These are phyloP conservation scores for Microctenopoma lineatum DNA, from an alignment of 2,797 vertebrate genomes.

Conservation along the genomic window DNA sequence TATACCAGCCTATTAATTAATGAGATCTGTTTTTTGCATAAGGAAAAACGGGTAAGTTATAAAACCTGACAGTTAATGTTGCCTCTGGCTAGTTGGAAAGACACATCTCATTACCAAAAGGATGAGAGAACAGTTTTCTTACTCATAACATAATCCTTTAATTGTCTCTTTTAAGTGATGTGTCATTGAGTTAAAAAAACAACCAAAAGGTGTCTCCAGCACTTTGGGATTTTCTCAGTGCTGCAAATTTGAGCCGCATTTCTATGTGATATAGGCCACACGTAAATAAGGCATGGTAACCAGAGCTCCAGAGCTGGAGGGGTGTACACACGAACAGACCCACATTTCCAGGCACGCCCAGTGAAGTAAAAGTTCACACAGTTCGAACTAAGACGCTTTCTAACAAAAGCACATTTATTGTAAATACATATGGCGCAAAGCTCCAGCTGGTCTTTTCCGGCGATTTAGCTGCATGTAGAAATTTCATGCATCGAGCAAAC, in stretches of 20 bases:
- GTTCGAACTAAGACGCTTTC: background rate
- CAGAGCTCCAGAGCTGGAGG: constrained; percentile 34
- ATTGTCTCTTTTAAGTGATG: background rate
- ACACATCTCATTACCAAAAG: too few relatives aligned
- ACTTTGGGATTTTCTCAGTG: background rate
- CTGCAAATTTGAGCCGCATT: background rate
- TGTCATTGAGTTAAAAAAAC: background rate
- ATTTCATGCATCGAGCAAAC: background rate
- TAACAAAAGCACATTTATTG: background rate
- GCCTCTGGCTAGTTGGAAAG: background rate
- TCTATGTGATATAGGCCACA: background rate
- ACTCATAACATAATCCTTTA: background rate
- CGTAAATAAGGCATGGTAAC: constrained; percentile 57
- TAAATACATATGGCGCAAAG: background rate
- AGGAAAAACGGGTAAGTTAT: background rate
- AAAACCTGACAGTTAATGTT: background rate
- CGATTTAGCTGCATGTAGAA: background rate
- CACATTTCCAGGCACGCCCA: background rate
- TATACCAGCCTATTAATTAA: too few relatives aligned
- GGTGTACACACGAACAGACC: constrained; percentile 33
- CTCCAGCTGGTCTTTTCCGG: background rate
- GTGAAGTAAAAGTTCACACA: background rate
- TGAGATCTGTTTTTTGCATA: background rate
- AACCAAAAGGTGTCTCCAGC: too few relatives aligned
- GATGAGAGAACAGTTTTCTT: background rate